Evolutionary conservation across 2,888 invertebrate species (phyloP).

Genomic region (Eupithecia subumbrata): DNA sequence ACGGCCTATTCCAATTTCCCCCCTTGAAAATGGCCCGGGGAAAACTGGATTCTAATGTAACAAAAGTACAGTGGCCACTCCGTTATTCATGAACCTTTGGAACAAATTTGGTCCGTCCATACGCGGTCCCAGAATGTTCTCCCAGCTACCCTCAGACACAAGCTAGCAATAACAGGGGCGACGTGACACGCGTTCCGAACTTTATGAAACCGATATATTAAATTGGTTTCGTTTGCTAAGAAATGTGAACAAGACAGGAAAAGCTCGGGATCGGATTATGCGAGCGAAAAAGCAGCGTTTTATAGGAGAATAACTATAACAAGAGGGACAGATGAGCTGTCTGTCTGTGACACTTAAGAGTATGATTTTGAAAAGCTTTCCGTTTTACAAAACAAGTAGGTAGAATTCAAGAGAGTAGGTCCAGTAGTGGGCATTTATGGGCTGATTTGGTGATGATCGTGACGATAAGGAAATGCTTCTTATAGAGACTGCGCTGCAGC

Average conservation of each 20-base stretch:
- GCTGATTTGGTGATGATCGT: too few relatives aligned
- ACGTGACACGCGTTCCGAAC: constrained; percentile 38
- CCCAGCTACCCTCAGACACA: constrained; percentile 17
- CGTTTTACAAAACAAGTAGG: neutral
- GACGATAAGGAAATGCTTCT: too few relatives aligned
- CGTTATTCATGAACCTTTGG: constrained; percentile 4
- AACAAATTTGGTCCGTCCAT: neutral
- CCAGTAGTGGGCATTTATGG: too few relatives aligned
- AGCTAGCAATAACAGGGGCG: constrained; percentile 25
- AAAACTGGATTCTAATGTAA: neutral
- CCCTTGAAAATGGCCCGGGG: neutral
- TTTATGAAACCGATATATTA: constrained; percentile 53
- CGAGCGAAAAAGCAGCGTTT: neutral
- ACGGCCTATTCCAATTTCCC: neutral
- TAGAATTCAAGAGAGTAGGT: too few relatives aligned
- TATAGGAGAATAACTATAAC: neutral
- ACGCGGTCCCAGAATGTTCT: neutral
- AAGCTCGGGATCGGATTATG: neutral
- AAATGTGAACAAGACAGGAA: constrained; percentile 36
- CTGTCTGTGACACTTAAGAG: neutral
- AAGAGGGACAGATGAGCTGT: neutral
- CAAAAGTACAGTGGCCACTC: neutral
- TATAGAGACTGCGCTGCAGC: too few relatives aligned
- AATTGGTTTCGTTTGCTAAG: constrained; percentile 56
- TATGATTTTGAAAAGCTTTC: neutral